Evolutionary conservation across 2,113 vertebrate species (phyloP).

Genomic region (Phyllostomus hastatus): DNA sequence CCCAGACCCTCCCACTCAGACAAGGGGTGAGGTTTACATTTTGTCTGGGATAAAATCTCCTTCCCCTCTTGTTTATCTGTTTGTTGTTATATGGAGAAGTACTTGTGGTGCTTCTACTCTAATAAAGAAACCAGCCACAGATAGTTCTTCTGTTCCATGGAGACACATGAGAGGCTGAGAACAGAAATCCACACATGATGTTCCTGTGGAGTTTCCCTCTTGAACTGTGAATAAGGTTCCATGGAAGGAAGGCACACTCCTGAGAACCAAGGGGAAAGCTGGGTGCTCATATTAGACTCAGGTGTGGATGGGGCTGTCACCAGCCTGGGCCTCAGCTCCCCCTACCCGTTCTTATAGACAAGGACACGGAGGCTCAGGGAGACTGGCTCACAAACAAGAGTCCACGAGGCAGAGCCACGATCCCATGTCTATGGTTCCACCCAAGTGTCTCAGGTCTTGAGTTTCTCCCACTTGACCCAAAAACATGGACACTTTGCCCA

Average conservation of each 20-base stretch:
- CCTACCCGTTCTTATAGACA: accelerated
- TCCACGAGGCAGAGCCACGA: accelerated
- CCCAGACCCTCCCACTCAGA: no score
- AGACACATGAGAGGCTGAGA: background rate
- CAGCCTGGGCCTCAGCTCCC: background rate
- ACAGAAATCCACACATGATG: background rate
- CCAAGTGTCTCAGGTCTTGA: background rate
- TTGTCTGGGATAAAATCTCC: background rate
- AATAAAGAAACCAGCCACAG: background rate
- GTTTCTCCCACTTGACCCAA: background rate
- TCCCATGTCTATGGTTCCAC: background rate
- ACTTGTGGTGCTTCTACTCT: background rate
- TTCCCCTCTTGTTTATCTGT: background rate
- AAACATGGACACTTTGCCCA: no score
- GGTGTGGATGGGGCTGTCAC: background rate
- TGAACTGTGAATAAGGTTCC: background rate
- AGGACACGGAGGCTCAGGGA: background rate
- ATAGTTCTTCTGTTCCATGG: background rate
- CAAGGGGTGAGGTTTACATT: background rate
- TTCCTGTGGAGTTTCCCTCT: background rate
- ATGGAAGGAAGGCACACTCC: background rate
- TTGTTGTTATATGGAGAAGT: background rate
- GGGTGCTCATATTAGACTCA: background rate
- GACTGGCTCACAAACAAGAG: accelerated
- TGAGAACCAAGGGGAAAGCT: background rate